Evolutionary conservation across 2,888 invertebrate genomes (phyloP).

Genomic region (Hypomecis atomaria): DNA sequence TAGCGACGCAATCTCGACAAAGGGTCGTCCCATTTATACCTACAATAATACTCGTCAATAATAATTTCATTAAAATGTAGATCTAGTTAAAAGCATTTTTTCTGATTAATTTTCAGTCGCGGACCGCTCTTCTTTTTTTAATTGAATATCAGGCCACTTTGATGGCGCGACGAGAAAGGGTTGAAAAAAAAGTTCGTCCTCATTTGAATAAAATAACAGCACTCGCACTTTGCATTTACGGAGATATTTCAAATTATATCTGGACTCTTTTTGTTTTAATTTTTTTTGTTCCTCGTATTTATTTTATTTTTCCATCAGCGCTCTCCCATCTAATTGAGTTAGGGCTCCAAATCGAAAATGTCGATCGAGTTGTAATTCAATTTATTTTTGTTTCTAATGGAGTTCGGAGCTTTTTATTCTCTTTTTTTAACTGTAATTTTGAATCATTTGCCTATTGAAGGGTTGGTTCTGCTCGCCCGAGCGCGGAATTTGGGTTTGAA

Average conservation of each 20-base stretch:
- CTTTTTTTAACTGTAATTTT: constrained; percentile 77
- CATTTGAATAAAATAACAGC: constrained; percentile 85
- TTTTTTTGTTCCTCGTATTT: constrained; percentile 82
- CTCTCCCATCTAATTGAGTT: constrained; percentile 83
- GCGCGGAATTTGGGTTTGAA: constrained; percentile 50
- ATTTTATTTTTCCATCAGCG: constrained; percentile 85
- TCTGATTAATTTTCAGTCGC: constrained; percentile 85
- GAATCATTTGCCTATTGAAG: constrained; percentile 72
- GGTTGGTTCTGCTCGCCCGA: constrained; percentile 59
- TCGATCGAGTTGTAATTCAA: constrained; percentile 84
- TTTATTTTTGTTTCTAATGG: constrained; percentile 85
- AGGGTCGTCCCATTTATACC: constrained; percentile 70
- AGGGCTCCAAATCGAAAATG: constrained; percentile 83
- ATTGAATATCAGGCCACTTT: constrained; percentile 85
- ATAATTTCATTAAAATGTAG: constrained; percentile 85
- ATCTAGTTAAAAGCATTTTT: constrained; percentile 85
- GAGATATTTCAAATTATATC: constrained; percentile 85
- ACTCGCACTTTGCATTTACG: constrained; percentile 85
- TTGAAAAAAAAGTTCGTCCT: constrained; percentile 82
- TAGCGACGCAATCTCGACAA: constrained; percentile 72
- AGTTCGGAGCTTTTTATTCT: constrained; percentile 75
- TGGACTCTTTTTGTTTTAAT: constrained; percentile 82
- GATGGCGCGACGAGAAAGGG: constrained; percentile 82
- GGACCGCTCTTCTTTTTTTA: constrained; percentile 82
- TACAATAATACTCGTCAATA: constrained; percentile 80